phyloP scores from a whole-genome alignment of 2,888 invertebrate species.

The Julus scandinavius region DNA sequence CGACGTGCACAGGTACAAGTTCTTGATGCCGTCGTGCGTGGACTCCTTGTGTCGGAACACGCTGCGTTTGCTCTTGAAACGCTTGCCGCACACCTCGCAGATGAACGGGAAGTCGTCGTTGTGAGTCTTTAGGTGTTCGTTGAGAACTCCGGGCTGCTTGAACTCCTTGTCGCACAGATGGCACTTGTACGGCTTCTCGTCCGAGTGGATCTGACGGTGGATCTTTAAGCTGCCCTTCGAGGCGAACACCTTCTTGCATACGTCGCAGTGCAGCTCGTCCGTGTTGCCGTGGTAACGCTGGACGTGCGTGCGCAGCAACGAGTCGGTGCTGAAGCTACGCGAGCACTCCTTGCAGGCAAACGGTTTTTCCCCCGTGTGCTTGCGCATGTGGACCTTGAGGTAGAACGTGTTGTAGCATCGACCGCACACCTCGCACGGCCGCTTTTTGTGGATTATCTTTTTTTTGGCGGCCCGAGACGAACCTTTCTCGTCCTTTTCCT shows the following conservation, averaged over 20 bases:
- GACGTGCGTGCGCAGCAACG: conserved; percentile 58
- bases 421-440: conserved; percentile 49
- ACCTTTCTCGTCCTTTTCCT: not conserved
- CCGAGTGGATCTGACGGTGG: conserved; percentile 35
- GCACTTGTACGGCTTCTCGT: conserved; percentile 50
- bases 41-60: conserved; percentile 29
- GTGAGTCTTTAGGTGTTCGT: conserved; percentile 45
- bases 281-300: conserved; percentile 43
- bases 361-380: conserved; percentile 48
- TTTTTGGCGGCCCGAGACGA: not conserved
- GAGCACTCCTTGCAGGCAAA: conserved; percentile 16
- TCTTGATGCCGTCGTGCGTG: conserved; percentile 41
- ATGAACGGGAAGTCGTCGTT: conserved; percentile 8
- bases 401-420: conserved; percentile 29
- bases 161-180: conserved; percentile 47
- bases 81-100: conserved; percentile 48
- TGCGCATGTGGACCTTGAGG: conserved; percentile 50
- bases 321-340: not conserved
- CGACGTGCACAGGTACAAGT: not conserved
- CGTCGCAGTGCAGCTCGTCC: conserved; percentile 45
- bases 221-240: conserved; percentile 42
- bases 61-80: conserved; percentile 37
- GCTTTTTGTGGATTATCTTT: conserved; percentile 18
- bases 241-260: conserved; percentile 35
- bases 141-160: conserved; percentile 20